phyloP scores from a whole-genome alignment of 2,797 vertebrate species.

The Eremophila alpestris region DNA sequence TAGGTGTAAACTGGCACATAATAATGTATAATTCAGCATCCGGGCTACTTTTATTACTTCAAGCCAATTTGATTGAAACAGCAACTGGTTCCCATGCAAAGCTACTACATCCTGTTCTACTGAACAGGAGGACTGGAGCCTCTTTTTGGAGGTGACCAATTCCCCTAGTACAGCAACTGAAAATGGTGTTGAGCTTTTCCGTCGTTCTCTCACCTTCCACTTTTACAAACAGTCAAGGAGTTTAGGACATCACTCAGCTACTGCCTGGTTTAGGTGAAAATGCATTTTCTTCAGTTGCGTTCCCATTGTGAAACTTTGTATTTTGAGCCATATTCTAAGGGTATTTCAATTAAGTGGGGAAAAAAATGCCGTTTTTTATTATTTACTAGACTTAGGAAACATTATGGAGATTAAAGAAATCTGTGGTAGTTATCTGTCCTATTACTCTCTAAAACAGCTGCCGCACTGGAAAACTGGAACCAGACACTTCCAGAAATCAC shows the following conservation, averaged over 20 bases:
- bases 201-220: background rate
- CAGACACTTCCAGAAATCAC: background rate
- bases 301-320: background rate
- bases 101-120: too few species aligned
- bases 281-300: background rate
- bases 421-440: background rate
- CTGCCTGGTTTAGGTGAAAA: background rate
- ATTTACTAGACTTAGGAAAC: background rate
- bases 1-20: background rate
- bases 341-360: background rate
- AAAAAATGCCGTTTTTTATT: background rate
- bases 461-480: background rate
- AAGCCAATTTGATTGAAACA: background rate
- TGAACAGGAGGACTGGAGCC: background rate
- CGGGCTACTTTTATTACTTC: too few species aligned
- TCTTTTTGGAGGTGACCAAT: background rate
- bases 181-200: background rate
- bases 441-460: background rate
- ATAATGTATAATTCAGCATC: background rate
- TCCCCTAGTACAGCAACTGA: background rate
- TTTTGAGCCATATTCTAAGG: background rate
- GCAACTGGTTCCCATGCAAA: background rate
- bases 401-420: background rate
- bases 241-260: background rate
- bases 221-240: background rate